Conservation (phyloP, 2,888 invertebrate genomes). For the Mycalesis mineus region DNA sequence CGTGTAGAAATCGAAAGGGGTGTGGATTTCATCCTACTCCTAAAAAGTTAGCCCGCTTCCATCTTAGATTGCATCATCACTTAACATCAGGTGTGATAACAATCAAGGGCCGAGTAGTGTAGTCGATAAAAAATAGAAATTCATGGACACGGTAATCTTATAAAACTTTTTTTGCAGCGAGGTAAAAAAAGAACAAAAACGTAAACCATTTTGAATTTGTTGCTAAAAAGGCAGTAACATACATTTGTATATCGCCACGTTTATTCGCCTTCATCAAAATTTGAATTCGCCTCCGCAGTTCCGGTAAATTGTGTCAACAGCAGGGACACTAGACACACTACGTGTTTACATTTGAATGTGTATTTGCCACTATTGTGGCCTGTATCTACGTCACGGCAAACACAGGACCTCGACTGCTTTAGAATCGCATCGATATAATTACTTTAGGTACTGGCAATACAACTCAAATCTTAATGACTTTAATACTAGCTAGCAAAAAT, state of each 20-base stretch:
- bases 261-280: conserved; percentile 9
- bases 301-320: conserved; percentile 11
- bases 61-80: too few species aligned
- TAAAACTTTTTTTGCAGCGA: not conserved
- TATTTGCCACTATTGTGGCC: conserved; percentile 2
- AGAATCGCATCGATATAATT: not conserved
- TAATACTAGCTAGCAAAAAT: too few species aligned
- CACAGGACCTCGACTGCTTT: not conserved
- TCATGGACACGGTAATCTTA: too few species aligned
- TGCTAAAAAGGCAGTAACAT: not conserved
- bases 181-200: not conserved
- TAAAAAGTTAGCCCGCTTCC: too few species aligned
- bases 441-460: too few species aligned
- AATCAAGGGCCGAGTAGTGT: too few species aligned
- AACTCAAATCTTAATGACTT: too few species aligned
- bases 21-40: too few species aligned
- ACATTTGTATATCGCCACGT: not conserved
- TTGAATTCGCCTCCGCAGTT: conserved; percentile 5
- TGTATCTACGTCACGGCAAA: not conserved
- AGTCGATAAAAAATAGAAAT: too few species aligned
- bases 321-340: not conserved
- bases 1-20: too few species aligned
- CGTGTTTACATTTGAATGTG: conserved; percentile 11
- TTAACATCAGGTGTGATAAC: too few species aligned
- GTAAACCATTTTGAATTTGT: not conserved